A percentile compares a stretch with the other conserved stretches of the same genome.
phyloP scores from a whole-genome alignment of 2,888 invertebrate genomes.

The Agriotes lineatus region DNA sequence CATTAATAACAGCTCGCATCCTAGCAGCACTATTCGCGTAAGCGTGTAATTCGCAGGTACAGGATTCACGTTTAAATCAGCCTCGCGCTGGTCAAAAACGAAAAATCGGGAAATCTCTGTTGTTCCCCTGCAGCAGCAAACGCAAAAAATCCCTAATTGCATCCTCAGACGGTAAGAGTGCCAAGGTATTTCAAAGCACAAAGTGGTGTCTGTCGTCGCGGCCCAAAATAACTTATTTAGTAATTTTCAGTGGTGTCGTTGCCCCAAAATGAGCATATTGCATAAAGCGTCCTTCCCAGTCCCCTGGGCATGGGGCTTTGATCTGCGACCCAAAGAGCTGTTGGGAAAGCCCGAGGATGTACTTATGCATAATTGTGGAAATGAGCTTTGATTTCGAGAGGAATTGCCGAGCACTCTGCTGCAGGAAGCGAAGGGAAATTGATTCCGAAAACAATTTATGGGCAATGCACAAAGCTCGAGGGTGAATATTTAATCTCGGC shows the following conservation, averaged over 20 bases:
- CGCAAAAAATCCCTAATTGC: constrained; percentile 17
- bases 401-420: too few relatives aligned
- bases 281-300: neutral
- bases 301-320: neutral
- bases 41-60: neutral
- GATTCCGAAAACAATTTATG: too few relatives aligned
- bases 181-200: constrained; percentile 3
- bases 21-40: neutral
- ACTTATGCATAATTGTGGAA: too few relatives aligned
- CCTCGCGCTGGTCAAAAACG: constrained; percentile 18
- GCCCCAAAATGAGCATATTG: constrained; percentile 14
- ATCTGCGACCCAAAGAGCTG: too few relatives aligned
- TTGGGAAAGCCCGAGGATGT: too few relatives aligned
- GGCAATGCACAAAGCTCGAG: too few relatives aligned
- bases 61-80: constrained; percentile 1
- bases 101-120: neutral
- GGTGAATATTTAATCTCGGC: too few relatives aligned
- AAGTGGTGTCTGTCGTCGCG: neutral
- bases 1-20: neutral
- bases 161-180: neutral
- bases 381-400: too few relatives aligned
- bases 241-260: constrained; percentile 18
- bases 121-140: neutral
- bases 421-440: too few relatives aligned
- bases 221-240: constrained; percentile 13